Evolutionary conservation across 1,140 invertebrate species (phyloP), one percentile per base, ranked within the genome.

Genomic region (Zaprionus tsacasi): DNA sequence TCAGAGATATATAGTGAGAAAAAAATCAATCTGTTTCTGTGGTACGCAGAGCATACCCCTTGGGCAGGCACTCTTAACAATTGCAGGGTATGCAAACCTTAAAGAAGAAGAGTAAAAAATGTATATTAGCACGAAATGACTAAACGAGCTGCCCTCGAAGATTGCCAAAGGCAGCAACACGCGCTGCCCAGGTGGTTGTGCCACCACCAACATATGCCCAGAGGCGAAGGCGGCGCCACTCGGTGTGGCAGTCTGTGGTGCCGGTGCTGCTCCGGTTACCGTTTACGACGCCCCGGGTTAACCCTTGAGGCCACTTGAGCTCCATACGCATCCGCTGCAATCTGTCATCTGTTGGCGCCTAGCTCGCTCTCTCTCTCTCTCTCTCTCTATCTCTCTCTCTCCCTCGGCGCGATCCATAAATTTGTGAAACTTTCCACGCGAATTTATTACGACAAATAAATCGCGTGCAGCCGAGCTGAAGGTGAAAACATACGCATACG

Each of bases 361-460:
- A 1, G 82, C 76, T 71, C 60, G 57, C 55, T 52, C 58, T 75
- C 70, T n/a, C n/a, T n/a, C n/a, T n/a, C n/a, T n/a, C n/a, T n/a
- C n/a, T n/a, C n/a, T n/a, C n/a, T n/a, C n/a, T n/a, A n/a, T n/a
- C n/a, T n/a, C n/a, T n/a, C 76, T 71, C 60, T 54, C 55, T 52
- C 58, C 72, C 70, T 78, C 52, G 70, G 75, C 75, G 75, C 65
- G 21, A 21, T 85, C 64, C 81, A 89, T 90, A 89, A 89, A 90
- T 90, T 89, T 89, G 85, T 85, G 85, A 90, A 81, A 85, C 85
- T 89, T 89, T 89, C 81, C 64, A 21, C 70, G 68, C 81, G 70
- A 90, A 89, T 89, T 89, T 89, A 89, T 89, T 89, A 79, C 81
- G 54, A 38, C 57, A 90, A 90, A 89, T 89, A 89, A 89, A 89